A percentile compares a stretch with the other conserved stretches of the same genome.
Evolutionary conservation across 2,797 vertebrate genomes (phyloP).

Genomic region (Hemitrygon akajei): DNA sequence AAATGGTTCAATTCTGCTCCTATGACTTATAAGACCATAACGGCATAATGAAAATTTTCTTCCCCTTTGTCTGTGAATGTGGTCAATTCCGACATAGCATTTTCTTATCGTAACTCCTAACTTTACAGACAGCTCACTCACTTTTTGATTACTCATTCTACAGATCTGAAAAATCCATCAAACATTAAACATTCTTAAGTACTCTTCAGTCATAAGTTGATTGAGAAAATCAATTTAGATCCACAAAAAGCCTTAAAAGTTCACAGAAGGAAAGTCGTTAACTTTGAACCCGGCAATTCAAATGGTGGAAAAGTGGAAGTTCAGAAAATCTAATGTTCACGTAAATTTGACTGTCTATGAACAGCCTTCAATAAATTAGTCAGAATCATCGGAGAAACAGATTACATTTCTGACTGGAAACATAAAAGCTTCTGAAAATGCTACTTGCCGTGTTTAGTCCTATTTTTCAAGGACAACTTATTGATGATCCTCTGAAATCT

Average conservation of each 20-base stretch:
- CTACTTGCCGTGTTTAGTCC: background rate
- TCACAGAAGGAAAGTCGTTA: background rate
- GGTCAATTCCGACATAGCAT: background rate
- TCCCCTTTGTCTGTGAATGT: background rate
- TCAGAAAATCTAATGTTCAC: background rate
- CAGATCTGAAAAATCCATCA: background rate
- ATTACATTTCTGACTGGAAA: background rate
- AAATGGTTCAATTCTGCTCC: no score
- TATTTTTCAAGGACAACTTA: background rate
- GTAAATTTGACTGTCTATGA: background rate
- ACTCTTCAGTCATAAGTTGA: background rate
- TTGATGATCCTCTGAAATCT: background rate
- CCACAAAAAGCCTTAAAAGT: background rate
- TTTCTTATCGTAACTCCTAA: background rate
- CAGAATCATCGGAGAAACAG: background rate
- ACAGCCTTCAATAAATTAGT: background rate
- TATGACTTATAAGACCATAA: no score
- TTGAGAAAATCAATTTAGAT: background rate
- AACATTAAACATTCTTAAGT: background rate
- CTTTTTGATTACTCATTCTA: background rate
- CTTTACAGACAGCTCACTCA: background rate
- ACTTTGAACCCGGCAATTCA: background rate
- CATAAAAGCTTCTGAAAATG: conserved; percentile 1
- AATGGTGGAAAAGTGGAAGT: no score
- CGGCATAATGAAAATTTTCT: no score